A percentile compares a stretch with the other conserved stretches of the same genome.
phyloP scores from a whole-genome alignment of 37 sponge, comb jelly and placozoan species.

The Chondrosia reniformis region DNA sequence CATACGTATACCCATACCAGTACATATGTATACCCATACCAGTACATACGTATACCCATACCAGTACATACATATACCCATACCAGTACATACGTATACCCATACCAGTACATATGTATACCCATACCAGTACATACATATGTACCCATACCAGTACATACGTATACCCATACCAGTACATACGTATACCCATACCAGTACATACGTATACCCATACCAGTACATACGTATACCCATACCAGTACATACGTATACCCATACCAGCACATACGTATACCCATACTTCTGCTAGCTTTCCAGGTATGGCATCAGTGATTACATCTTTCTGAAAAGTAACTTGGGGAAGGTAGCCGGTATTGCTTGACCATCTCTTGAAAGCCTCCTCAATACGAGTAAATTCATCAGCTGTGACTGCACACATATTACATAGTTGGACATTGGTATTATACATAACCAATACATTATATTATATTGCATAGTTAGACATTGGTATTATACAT shows the following conservation, averaged over 20 bases:
- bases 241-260: slow-evolving; percentile 10
- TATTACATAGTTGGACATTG: not conserved
- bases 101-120: slow-evolving; percentile 18
- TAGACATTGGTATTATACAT: not conserved
- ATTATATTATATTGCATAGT: not conserved
- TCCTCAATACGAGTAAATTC: slow-evolving; percentile 54
- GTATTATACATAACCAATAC: not conserved
- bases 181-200: slow-evolving; percentile 19
- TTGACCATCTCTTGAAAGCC: slow-evolving; percentile 54
- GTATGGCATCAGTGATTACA: slow-evolving; percentile 71
- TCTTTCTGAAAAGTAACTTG: slow-evolving; percentile 68
- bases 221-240: slow-evolving; percentile 22
- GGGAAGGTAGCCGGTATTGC: slow-evolving; percentile 54
- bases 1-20: not conserved
- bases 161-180: not conserved
- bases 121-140: slow-evolving; percentile 31
- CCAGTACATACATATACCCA: slow-evolving; percentile 5
- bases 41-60: not conserved
- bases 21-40: not conserved
- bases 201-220: slow-evolving; percentile 30
- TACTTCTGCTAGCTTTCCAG: slow-evolving; percentile 71
- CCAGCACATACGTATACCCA: slow-evolving; percentile 16
- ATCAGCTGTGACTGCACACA: slow-evolving; percentile 37
- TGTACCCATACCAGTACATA: slow-evolving; percentile 21
- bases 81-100: slow-evolving; percentile 16